Conservation (phyloP, 2,888 invertebrate genomes). For the Drosophila koepferae region DNA sequence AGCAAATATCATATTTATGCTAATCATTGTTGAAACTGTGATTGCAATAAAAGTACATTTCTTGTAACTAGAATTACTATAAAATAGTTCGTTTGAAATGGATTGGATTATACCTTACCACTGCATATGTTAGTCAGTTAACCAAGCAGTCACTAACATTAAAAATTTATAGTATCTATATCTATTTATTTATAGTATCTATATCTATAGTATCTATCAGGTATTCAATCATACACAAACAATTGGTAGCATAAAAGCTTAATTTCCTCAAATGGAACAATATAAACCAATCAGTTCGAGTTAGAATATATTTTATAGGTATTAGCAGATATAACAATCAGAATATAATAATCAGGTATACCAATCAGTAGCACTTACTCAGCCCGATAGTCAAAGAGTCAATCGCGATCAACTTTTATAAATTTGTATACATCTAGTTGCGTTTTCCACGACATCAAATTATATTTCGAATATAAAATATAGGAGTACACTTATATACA, state of each 20-base stretch:
- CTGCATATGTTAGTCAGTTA: not conserved
- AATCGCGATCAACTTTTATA: not conserved
- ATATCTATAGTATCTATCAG: too few species aligned
- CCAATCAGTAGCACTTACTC: not conserved
- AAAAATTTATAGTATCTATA: too few species aligned
- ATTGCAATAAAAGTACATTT: not conserved
- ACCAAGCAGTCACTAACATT: not conserved
- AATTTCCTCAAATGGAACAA: too few species aligned
- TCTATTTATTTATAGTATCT: too few species aligned
- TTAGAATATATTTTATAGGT: not conserved
- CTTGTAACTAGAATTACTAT: not conserved
- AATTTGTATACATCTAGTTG: not conserved
- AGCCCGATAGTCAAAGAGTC: not conserved
- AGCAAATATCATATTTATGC: not conserved
- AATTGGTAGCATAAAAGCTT: too few species aligned
- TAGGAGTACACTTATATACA: not conserved
- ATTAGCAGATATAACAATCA: not conserved
- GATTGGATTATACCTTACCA: too few species aligned
- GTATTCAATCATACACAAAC: too few species aligned
- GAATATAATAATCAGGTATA: too few species aligned
- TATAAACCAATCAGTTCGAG: not conserved
- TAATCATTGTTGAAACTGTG: not conserved
- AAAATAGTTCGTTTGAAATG: not conserved
- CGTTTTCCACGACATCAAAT: not conserved
- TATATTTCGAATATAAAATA: not conserved